These are phyloP conservation scores for Esperia sulphurella DNA, from an alignment of 2,888 invertebrate species.

Conservation along the genomic window DNA sequence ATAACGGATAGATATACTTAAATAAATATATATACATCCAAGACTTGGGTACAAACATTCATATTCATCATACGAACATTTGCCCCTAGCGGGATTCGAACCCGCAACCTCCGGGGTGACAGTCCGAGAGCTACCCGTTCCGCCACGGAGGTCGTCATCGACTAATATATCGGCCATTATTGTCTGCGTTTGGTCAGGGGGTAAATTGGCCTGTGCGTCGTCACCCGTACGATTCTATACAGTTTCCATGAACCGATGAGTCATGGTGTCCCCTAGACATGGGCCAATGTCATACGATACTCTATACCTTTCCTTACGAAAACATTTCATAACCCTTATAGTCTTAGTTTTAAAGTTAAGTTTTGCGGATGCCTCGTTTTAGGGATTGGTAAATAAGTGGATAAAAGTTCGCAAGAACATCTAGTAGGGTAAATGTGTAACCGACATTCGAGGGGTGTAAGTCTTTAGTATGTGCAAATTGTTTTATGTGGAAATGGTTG, in stretches of 20 bases:
- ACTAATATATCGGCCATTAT: too few species aligned
- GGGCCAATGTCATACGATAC: constrained; percentile 50
- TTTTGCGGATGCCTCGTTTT: neutral
- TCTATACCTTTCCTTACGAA: neutral
- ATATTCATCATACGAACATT: too few species aligned
- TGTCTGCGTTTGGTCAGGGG: too few species aligned
- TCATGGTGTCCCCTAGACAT: constrained; percentile 24
- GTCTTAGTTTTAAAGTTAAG: neutral
- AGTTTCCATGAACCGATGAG: constrained; percentile 14
- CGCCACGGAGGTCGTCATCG: too few species aligned
- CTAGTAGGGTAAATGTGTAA: constrained; percentile 39
- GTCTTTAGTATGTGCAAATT: neutral
- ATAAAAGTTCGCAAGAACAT: constrained; percentile 33
- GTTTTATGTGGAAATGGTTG: too few species aligned
- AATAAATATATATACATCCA: too few species aligned
- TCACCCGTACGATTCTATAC: constrained; percentile 5
- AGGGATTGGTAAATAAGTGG: constrained; percentile 10
- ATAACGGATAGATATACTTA: too few species aligned
- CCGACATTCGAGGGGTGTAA: constrained; percentile 23
- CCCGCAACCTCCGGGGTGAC: too few species aligned
- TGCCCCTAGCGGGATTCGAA: too few species aligned
- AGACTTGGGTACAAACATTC: too few species aligned
- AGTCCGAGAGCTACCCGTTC: too few species aligned
- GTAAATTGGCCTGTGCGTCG: too few species aligned
- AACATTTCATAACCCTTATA: neutral